Evolutionary conservation across 2,797 vertebrate genomes (phyloP), one percentile per base, ranked within the genome.

Genomic region (Coregonus ussuriensis): DNA sequence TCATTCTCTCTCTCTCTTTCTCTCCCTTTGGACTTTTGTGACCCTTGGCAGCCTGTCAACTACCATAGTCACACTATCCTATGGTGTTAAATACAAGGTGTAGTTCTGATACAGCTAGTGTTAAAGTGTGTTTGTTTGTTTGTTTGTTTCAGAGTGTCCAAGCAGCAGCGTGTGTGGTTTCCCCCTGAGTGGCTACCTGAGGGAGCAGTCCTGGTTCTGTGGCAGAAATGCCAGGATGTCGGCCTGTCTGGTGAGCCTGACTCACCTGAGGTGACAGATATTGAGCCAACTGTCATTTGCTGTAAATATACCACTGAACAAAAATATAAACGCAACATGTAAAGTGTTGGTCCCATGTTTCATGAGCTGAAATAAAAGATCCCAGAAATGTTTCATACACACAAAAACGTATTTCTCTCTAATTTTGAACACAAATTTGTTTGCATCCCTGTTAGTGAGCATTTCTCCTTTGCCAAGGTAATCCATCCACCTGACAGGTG

Each of bases 151-250:
- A 95, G 94, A 90, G 51, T 59, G 77, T 78, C 74, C 52, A 11
- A 33, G 59, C 13, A 47, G 77, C 15, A 51, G 76, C 9, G 79
- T 72, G 52, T 93, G 83, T 75, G 94, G 95, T 62, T 95, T 95
- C 87, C 95, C 95, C 76, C 89, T 95, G 91, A 95, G 95, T 79
- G 92, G 81, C 78, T 90, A 93, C 89, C 89, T 95, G 78, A 88
- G 84, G 54, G 79, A 83, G 62, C 87, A 77, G 77, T 79, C 88
- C 66, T 94, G 91, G 86, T 93, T 93, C 85, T 95, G 94, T 16
- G 94, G 95, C 79, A 86, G 95, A 71, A 95, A 95, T 16, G 94
- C 94, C 84, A 92, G 94, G 88, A 95, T 95, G 94, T 95, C 95
- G 9, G 95, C 94, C 0, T 95, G 95, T 85, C 85, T 95, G 89